A percentile compares a stretch with the other conserved stretches of the same genome.
Evolutionary conservation across 1,140 invertebrate genomes (phyloP).

Genomic region (Hyles euphorbiae): DNA sequence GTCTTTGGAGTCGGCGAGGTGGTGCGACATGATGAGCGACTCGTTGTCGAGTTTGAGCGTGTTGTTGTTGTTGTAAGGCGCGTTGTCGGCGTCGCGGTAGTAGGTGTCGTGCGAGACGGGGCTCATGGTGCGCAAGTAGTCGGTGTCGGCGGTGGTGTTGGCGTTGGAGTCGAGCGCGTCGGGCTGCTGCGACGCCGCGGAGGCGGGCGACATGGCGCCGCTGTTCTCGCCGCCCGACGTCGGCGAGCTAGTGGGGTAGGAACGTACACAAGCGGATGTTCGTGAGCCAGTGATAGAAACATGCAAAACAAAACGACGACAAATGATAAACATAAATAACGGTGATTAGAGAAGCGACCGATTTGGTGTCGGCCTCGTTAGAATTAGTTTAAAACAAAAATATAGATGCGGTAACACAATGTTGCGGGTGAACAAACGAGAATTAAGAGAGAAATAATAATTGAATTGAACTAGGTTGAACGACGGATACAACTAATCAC

Average conservation of each 20-base stretch:
- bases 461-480: constrained; percentile 18
- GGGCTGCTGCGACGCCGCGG: constrained; percentile 42
- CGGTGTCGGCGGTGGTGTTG: constrained; percentile 48
- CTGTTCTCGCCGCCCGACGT: constrained; percentile 53
- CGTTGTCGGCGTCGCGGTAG: constrained; percentile 42
- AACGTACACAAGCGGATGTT: constrained; percentile 64
- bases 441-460: constrained; percentile 7
- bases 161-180: constrained; percentile 50
- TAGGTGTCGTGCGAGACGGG: constrained; percentile 63
- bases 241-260: constrained; percentile 60
- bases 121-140: constrained; percentile 58
- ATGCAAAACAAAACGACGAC: constrained; percentile 65
- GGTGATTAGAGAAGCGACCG: constrained; percentile 45
- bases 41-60: constrained; percentile 69
- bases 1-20: constrained; percentile 60
- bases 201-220: constrained; percentile 67
- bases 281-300: constrained; percentile 67
- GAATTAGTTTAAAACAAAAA: constrained; percentile 23
- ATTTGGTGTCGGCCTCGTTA: constrained; percentile 13
- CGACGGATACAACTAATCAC: constrained; percentile 34
- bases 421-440: constrained; percentile 25
- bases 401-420: constrained; percentile 22
- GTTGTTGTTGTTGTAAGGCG: constrained; percentile 52
- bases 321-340: constrained; percentile 44
- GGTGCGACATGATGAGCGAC: constrained; percentile 64